phyloP scores from a whole-genome alignment of 2,888 invertebrate genomes.

The Diaphora mendica region DNA sequence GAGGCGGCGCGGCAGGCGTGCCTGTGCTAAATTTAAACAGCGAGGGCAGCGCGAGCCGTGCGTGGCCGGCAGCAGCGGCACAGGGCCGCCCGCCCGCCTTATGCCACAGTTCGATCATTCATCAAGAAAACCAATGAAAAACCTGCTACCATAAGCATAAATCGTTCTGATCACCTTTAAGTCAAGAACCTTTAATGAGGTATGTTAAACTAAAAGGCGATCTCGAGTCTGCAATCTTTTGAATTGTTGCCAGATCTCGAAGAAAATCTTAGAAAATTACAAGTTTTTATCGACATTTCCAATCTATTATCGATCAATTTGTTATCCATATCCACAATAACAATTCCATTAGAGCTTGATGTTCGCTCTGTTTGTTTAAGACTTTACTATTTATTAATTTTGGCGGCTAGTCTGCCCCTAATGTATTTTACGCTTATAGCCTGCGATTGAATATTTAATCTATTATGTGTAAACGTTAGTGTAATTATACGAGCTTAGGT shows the following conservation, averaged over 20 bases:
- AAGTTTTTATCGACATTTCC: conserved; percentile 1
- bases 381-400: conserved; percentile 18
- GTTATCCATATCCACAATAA: conserved; percentile 1
- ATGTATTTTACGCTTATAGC: background rate
- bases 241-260: conserved; percentile 17
- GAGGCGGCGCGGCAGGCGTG: conserved; percentile 76
- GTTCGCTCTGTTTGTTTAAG: background rate
- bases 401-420: background rate
- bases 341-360: background rate
- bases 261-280: conserved; percentile 22
- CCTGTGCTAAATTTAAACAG: conserved; percentile 81
- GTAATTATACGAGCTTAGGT: background rate
- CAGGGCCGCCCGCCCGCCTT: conserved; percentile 57
- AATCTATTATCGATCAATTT: background rate
- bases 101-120: conserved; percentile 67
- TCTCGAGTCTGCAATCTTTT: background rate
- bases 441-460: background rate
- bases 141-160: background rate
- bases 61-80: conserved; percentile 56
- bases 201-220: background rate
- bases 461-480: background rate
- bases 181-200: background rate
- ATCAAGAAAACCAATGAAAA: conserved; percentile 59
- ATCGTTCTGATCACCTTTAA: background rate
- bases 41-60: conserved; percentile 74